Percentiles rank a stretch among this genome's conserved stretches.
phyloP scores from a whole-genome alignment of 2,888 invertebrate genomes.

The Resseliella maxima region DNA sequence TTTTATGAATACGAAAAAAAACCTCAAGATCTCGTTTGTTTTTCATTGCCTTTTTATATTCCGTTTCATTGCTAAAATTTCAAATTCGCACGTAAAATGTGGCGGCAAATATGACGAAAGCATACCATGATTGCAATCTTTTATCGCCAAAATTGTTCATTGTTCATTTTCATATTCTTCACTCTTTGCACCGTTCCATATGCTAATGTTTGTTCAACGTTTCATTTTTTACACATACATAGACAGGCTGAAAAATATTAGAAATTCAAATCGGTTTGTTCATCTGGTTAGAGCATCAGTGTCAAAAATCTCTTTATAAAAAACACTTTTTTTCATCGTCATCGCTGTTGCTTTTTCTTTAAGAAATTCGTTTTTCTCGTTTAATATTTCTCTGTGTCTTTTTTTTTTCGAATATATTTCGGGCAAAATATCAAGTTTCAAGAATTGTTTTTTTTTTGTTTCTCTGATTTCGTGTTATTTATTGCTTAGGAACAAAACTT shows the following conservation, averaged over 20 bases:
- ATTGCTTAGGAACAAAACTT: slow-evolving; percentile 12
- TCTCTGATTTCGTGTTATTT: slow-evolving; percentile 3
- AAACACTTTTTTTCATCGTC: not conserved
- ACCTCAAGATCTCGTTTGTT: not conserved
- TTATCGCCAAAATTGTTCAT: slow-evolving; percentile 34
- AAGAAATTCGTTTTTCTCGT: not conserved
- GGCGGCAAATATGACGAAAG: slow-evolving; percentile 49
- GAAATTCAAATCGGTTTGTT: slow-evolving; percentile 44
- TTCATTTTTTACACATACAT: not conserved
- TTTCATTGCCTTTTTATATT: not conserved
- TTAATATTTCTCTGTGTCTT: too few species aligned
- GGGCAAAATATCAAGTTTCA: slow-evolving; percentile 4
- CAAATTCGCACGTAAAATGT: slow-evolving; percentile 37
- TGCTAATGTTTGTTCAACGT: slow-evolving; percentile 4
- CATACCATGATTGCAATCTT: slow-evolving; percentile 16
- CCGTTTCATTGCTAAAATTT: not conserved
- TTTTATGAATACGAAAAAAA: not conserved
- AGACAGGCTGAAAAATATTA: not conserved
- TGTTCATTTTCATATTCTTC: not conserved
- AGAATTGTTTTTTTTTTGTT: slow-evolving; percentile 5
- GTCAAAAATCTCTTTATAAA: slow-evolving; percentile 16
- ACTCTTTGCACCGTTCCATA: not conserved
- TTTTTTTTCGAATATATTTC: not conserved
- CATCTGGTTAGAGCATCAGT: slow-evolving; percentile 53
- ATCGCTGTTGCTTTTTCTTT: not conserved